These are phyloP conservation scores for Rhingia campestris DNA, from an alignment of 2,888 invertebrate genomes.

Conservation along the genomic window DNA sequence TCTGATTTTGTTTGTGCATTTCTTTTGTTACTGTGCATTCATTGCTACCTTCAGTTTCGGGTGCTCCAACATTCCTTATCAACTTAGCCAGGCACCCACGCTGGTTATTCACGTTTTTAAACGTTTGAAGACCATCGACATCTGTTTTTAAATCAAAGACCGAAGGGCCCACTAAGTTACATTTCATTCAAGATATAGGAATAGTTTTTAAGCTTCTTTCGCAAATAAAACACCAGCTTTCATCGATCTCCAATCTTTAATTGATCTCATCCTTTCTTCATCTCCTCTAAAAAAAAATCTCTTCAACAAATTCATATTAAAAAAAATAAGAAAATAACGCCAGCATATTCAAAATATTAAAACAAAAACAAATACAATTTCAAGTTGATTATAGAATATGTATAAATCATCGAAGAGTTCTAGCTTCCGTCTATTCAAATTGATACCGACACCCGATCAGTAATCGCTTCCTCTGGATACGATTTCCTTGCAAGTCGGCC, in stretches of 20 bases:
- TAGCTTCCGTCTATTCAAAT: neutral
- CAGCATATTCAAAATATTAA: slow-evolving; percentile 8
- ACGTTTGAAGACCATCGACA: too few species aligned
- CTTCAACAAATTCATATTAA: slow-evolving; percentile 27
- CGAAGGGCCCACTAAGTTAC: too few species aligned
- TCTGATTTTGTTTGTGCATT: too few species aligned
- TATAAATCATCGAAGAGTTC: slow-evolving; percentile 38
- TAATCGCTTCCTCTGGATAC: slow-evolving; percentile 98
- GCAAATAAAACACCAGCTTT: neutral
- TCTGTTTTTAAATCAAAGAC: too few species aligned
- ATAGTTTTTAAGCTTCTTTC: too few species aligned
- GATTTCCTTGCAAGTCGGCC: slow-evolving; percentile 99
- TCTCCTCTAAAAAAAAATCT: neutral
- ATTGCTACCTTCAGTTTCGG: too few species aligned
- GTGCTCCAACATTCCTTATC: too few species aligned
- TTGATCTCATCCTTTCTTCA: neutral
- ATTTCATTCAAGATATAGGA: too few species aligned
- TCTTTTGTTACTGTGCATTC: too few species aligned
- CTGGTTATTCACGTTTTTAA: too few species aligned
- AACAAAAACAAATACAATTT: slow-evolving; percentile 39
- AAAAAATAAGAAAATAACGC: slow-evolving; percentile 6
- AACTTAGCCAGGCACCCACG: too few species aligned
- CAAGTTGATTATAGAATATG: slow-evolving; percentile 35
- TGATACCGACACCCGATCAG: slow-evolving; percentile 55
- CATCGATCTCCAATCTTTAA: slow-evolving; percentile 19